Base-by-base conservation (phyloP, 35 echinoderm and acorn worm genomes). In the Acanthaster planci region DNA sequence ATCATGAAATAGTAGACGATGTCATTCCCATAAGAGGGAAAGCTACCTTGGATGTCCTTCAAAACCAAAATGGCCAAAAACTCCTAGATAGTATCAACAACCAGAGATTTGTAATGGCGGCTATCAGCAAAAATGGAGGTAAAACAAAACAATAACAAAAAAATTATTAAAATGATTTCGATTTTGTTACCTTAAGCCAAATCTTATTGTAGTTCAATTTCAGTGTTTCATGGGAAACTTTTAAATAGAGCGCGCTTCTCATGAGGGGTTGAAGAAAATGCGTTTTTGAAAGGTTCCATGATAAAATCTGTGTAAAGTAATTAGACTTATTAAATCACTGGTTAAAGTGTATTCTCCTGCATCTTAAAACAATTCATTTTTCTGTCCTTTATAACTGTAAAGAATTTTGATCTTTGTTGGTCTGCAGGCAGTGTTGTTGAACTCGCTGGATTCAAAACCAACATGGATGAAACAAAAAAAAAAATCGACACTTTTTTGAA, bases 401-500 rank as follows among this genome's bases (percentile, higher is more conserved):
- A 6, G 4, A 47, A 47, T 6, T 12, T 47, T 47, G 42, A 47
- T 47, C 4, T 47, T 47, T 12, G 12, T 59, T 68, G 23, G 12
- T 68, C 8, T 68, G 60, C 60, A 68, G 60, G 60, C 18, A 68
- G 8, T 10, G 23, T 35, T 19, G 34, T 68, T 68, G 14, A 68
- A 35, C 60, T 68, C 15, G 77, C 85, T 38, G 85, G 85, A 78
- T 87, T 87, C 37, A 40, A 76, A n/a, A 57, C 15, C 0, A 64
- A 40, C 40, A 42, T 87, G 21, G 56, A 56, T 8, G 34, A 78
- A 52, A 51, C 77, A 22, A 79, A 78, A 16, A 38, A 30, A 2
- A 29, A 87, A 2, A 42, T 87, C 37, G 54, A 37, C 0, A 16
- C 59, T 55, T 87, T 87, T 40, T 10, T 87, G 10, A 38, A 58